Percentiles rank a stretch among this genome's conserved stretches.
phyloP scores from a whole-genome alignment of 2,113 vertebrate species.

The Spermophilus dauricus region DNA sequence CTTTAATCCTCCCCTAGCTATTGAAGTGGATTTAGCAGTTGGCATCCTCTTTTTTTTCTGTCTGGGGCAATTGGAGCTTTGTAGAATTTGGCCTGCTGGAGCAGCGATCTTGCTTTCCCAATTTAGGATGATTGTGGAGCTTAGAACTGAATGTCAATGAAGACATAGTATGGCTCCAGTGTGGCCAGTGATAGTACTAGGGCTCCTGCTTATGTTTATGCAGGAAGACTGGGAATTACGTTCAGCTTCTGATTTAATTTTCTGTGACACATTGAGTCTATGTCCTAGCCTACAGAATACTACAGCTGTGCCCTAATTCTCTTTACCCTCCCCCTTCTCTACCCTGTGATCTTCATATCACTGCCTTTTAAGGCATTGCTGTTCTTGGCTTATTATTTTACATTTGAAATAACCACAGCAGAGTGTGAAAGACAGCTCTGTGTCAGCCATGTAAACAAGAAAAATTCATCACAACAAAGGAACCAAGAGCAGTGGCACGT shows the following conservation, averaged over 20 bases:
- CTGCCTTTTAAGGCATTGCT: conserved; percentile 91
- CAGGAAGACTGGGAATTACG: conserved; percentile 80
- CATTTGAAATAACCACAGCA: conserved; percentile 67
- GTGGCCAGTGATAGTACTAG: conserved; percentile 30
- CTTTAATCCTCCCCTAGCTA: conserved; percentile 73
- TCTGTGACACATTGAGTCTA: conserved; percentile 94
- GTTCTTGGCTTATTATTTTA: conserved; percentile 89
- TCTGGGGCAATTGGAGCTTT: conserved; percentile 72
- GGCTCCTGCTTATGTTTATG: conserved; percentile 68
- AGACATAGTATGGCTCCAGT: background rate
- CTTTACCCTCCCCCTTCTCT: conserved; percentile 59
- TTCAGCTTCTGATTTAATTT: conserved; percentile 92
- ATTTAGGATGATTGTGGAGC: conserved; percentile 19
- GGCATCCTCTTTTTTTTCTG: conserved; percentile 32
- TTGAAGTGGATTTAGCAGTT: conserved; percentile 50
- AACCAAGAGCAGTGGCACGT: background rate
- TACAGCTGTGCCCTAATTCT: conserved; percentile 95
- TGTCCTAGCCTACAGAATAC: conserved; percentile 94
- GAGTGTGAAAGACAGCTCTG: conserved; percentile 64
- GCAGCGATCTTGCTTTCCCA: background rate
- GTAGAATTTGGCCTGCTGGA: conserved; percentile 25
- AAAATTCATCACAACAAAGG: conserved; percentile 25
- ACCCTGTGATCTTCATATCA: conserved; percentile 90
- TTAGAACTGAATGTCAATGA: conserved; percentile 47
- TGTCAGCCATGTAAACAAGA: conserved; percentile 26